phyloP scores from a whole-genome alignment of 53 echinoderm and acorn worm genomes.

The Holothuria leucospilota region DNA sequence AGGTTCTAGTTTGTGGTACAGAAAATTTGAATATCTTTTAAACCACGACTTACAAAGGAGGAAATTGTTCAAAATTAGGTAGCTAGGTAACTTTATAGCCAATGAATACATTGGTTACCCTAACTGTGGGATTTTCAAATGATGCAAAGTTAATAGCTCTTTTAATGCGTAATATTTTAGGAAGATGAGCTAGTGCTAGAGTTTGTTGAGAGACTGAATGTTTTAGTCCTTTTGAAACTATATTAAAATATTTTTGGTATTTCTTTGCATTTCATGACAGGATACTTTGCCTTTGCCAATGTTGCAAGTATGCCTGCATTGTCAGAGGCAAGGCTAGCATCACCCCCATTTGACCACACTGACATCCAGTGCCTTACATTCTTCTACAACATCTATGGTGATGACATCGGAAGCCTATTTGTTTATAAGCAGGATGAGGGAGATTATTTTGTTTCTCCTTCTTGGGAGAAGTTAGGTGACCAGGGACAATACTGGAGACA shows the following conservation, averaged over 20 bases:
- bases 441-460: conserved; percentile 71
- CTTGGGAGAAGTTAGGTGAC: conserved; percentile 73
- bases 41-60: no score
- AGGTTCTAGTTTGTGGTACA: no score
- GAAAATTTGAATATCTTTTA: no score
- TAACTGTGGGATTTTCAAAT: no score
- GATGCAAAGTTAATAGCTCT: no score
- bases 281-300: conserved; percentile 46
- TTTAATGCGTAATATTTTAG: no score
- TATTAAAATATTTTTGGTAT: background rate
- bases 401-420: conserved; percentile 63
- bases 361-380: conserved; percentile 30
- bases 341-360: conserved; percentile 61
- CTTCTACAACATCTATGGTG: conserved; percentile 88
- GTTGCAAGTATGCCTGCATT: conserved; percentile 20
- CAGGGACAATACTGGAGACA: conserved; percentile 80
- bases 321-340: conserved; percentile 37
- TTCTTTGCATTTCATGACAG: background rate
- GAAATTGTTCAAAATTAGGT: no score
- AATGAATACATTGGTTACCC: no score
- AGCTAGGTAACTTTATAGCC: no score
- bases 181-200: no score
- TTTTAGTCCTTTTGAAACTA: no score
- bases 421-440: conserved; percentile 86
- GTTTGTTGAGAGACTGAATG: no score